Conservation (phyloP, 1,140 invertebrate genomes). For the Gonioctena quinquepunctata region DNA sequence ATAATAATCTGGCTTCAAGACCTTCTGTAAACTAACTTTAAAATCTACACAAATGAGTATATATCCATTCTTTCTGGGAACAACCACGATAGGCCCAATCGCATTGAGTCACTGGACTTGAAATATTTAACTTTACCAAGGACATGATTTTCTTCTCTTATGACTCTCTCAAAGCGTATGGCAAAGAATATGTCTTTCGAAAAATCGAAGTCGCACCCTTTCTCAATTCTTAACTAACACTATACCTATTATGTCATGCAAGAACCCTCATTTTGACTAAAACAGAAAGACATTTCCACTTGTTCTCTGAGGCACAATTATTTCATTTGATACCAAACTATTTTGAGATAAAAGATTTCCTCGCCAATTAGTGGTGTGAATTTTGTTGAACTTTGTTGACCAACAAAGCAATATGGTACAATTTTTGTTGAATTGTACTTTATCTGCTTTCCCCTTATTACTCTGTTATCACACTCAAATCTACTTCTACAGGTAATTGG, state of each 20-base stretch:
- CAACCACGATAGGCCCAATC: conserved; percentile 52
- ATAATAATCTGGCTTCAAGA: no score
- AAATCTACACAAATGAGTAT: conserved; percentile 58
- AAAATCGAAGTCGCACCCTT: neutral
- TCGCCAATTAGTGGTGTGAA: neutral
- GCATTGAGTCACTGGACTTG: no score
- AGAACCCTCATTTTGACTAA: neutral
- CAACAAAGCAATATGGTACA: neutral
- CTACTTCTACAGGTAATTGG: neutral
- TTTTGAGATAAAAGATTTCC: neutral
- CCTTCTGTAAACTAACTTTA: no score
- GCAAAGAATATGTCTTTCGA: neutral
- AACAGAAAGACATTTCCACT: neutral
- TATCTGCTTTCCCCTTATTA: neutral
- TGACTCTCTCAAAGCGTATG: neutral
- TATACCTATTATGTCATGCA: neutral
- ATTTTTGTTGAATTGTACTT: neutral
- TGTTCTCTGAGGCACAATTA: neutral
- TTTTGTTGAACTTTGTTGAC: neutral
- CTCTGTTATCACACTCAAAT: neutral
- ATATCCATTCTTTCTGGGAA: conserved; percentile 55
- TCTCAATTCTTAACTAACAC: neutral
- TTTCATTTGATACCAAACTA: neutral
- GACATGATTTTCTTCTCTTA: neutral
- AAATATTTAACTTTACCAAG: no score